Evolutionary conservation across 2,888 invertebrate species (phyloP), one percentile per base, ranked within the genome.

Genomic region (Apantesis nais): DNA sequence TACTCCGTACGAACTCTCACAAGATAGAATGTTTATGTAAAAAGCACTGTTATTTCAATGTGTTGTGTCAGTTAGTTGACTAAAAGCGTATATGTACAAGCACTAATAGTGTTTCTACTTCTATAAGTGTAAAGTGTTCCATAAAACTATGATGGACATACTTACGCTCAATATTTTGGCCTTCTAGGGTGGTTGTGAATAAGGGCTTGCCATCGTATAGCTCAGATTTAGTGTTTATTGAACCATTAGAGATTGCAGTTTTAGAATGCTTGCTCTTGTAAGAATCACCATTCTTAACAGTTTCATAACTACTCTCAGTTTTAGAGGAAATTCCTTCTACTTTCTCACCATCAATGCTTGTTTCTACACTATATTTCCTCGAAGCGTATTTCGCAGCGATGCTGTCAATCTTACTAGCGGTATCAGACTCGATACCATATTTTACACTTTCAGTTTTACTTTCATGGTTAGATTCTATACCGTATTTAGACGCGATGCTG

Each of bases 111-210:
- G 90, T 91, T 79, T 90, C 88, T 90, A 90, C 87, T 84, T 82
- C 83, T 88, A 86, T 73, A 64, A 64, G 61, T 70, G 78, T 79
- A 78, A 74, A 74, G 79, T 82, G 80, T 81, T 80, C 73, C 76
- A 79, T 71, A 72, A 68, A 66, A 80, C 74, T 75, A 74, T 77
- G 16, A 4, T 58, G 29, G 29, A 19, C 70, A 76, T 86, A 97
- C 97, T 97, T 96, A 98, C 98, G 97, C 96, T 97, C 97, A 79
- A 97, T 96, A 86, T 96, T 97, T 79, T 96, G 96, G 83, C 98
- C 98, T 88, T 97, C 97, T 73, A 98, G 95, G 63, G 97, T 97
- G 90, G 97, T 97, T 39, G 96, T 94, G 86, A 98, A 97, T 69
- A 96, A 91, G 2, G 98, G 98, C 81, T 95, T 97, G 74, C 97